Conservation (phyloP, 2,888 invertebrate genomes). For the Lordiphosa fenestrarum region DNA sequence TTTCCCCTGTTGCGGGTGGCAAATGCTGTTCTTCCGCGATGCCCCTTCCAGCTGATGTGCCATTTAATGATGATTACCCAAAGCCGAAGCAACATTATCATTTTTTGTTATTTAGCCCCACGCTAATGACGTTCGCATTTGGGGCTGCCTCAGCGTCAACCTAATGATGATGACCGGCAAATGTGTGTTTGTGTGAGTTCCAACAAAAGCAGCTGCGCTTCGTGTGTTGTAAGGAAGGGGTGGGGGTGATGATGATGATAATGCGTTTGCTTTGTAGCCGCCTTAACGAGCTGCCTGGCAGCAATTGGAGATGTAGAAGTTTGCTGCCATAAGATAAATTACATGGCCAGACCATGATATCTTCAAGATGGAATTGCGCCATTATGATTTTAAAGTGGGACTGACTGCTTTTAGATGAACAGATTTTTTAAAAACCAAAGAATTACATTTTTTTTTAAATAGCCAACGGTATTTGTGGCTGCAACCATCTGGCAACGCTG, state of each 20-base stretch:
- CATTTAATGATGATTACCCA: constrained; percentile 75
- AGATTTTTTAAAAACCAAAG: background rate
- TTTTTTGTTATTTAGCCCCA: constrained; percentile 72
- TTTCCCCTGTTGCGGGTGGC: constrained; percentile 7
- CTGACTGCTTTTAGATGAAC: constrained; percentile 15
- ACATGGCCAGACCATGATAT: constrained; percentile 53
- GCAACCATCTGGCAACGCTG: constrained; percentile 43
- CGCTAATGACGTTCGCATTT: constrained; percentile 77
- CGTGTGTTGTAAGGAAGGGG: constrained; percentile 16
- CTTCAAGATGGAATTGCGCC: constrained; percentile 10
- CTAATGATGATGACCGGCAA: constrained; percentile 78
- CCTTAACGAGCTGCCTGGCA: constrained; percentile 59
- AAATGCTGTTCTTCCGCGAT: constrained; percentile 10
- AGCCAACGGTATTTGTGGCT: constrained; percentile 15
- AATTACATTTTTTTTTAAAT: background rate
- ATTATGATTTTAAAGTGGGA: constrained; percentile 16
- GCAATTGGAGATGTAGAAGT: constrained; percentile 5
- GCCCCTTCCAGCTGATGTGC: constrained; percentile 36
- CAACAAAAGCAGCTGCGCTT: constrained; percentile 58
- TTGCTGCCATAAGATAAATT: constrained; percentile 56
- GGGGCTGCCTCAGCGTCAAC: constrained; percentile 42
- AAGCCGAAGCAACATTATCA: constrained; percentile 66
- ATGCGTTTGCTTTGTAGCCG: constrained; percentile 62
- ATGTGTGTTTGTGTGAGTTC: constrained; percentile 35
- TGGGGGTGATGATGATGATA: constrained; percentile 66